phyloP scores from a whole-genome alignment of 2,113 vertebrate genomes.

The Psilopogon haemacephalus region DNA sequence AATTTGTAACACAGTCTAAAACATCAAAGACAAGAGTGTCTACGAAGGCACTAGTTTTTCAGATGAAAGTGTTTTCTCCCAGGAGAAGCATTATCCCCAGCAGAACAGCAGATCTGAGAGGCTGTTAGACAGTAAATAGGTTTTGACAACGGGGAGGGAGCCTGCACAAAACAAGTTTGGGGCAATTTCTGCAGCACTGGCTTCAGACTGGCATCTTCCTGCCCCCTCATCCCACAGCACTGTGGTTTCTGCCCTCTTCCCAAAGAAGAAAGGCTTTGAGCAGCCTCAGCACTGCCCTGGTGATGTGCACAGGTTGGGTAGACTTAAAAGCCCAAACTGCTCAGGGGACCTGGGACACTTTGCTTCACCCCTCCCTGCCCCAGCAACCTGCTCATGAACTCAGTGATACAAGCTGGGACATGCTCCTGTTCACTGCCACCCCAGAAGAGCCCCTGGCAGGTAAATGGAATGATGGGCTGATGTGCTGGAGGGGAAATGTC shows the following conservation, averaged over 20 bases:
- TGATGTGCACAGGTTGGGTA: background rate
- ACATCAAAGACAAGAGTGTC: slow-evolving; percentile 65
- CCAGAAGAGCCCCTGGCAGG: background rate
- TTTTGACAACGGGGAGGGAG: rapidly evolving
- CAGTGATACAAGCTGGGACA: background rate
- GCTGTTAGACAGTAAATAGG: slow-evolving; percentile 30
- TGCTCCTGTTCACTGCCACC: background rate
- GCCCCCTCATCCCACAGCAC: background rate
- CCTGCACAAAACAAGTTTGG: background rate
- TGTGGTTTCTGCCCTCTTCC: rapidly evolving
- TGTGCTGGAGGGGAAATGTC: background rate
- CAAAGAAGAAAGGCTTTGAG: rapidly evolving
- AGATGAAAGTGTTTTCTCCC: slow-evolving; percentile 67
- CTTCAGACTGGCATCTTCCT: background rate
- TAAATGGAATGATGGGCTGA: background rate
- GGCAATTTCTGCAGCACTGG: background rate
- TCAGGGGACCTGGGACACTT: background rate
- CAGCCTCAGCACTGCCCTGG: background rate
- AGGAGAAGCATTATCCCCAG: slow-evolving; percentile 62
- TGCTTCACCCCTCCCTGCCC: background rate
- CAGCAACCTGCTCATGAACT: background rate
- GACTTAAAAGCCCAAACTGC: background rate
- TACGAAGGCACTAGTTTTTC: slow-evolving; percentile 40
- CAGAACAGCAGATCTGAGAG: slow-evolving; percentile 47
- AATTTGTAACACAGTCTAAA: slow-evolving; percentile 66